phyloP scores from a whole-genome alignment of 2,888 invertebrate genomes.

The Chrysolina oricalcia region DNA sequence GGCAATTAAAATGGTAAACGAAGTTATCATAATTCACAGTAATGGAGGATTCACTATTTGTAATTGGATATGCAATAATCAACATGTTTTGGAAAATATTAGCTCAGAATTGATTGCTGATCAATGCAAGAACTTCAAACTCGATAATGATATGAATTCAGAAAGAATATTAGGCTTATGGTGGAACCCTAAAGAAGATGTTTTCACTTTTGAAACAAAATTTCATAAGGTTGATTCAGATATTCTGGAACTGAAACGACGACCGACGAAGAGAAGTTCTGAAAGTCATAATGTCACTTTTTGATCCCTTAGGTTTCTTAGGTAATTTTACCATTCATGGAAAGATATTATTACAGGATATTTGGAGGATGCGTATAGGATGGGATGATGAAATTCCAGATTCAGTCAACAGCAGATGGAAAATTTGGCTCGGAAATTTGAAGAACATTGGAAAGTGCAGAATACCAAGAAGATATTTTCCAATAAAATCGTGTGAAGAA shows the following conservation, averaged over 20 bases:
- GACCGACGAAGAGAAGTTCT: neutral
- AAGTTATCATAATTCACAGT: constrained; percentile 1
- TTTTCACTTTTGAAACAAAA: neutral
- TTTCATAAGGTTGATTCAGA: neutral
- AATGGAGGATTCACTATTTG: neutral
- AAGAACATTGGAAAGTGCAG: neutral
- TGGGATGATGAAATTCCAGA: neutral
- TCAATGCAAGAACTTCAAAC: constrained; percentile 1
- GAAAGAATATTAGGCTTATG: constrained; percentile 3
- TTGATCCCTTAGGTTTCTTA: neutral
- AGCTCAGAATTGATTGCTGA: neutral
- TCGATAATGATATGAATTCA: neutral
- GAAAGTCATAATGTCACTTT: neutral
- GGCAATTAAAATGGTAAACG: neutral
- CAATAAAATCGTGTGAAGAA: neutral
- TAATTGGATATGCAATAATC: neutral
- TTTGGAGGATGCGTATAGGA: neutral
- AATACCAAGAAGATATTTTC: neutral
- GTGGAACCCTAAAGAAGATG: neutral
- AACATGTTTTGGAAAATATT: neutral
- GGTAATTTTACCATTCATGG: constrained; percentile 1
- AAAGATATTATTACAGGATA: neutral
- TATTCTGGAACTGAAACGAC: neutral
- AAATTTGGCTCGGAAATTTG: neutral
- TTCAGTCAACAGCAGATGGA: neutral